Conservation (phyloP, 2,888 invertebrate genomes). For the Spicauda simplicius region DNA sequence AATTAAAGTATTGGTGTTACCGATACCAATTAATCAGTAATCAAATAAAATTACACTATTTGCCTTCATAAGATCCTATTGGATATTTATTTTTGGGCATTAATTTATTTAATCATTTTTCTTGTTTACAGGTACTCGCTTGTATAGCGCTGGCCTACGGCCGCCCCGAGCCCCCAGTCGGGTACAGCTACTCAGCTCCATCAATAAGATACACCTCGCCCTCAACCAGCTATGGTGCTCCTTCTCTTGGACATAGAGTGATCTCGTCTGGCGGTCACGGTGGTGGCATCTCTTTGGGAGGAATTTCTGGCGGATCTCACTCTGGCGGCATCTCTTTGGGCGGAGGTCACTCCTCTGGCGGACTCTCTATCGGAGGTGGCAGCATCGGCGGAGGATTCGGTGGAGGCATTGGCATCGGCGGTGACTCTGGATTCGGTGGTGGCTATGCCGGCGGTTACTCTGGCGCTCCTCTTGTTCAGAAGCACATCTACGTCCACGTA, state of each 20-base stretch:
- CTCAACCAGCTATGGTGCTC: constrained; percentile 60
- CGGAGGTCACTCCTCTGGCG: constrained; percentile 49
- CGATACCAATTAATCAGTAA: not conserved
- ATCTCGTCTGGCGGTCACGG: constrained; percentile 55
- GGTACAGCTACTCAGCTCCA: constrained; percentile 78
- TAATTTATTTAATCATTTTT: not conserved
- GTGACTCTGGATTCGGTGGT: constrained; percentile 69
- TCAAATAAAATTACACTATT: not conserved
- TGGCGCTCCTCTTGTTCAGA: constrained; percentile 89
- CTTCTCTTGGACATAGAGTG: constrained; percentile 50
- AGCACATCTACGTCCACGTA: constrained; percentile 95
- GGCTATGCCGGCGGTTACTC: constrained; percentile 76
- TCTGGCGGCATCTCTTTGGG: constrained; percentile 53
- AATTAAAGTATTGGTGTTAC: not conserved
- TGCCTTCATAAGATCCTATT: not conserved
- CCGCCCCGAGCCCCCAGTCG: constrained; percentile 80
- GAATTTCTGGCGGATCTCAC: constrained; percentile 57
- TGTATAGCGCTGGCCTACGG: constrained; percentile 77
- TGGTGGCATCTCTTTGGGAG: constrained; percentile 56
- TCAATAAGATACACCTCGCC: constrained; percentile 57
- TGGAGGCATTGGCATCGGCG: constrained; percentile 56
- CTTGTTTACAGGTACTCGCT: constrained; percentile 74
- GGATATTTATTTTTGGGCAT: not conserved
- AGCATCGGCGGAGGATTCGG: constrained; percentile 53
- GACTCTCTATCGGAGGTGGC: constrained; percentile 47